Conservation (phyloP, 1,140 invertebrate genomes). For the Augochlora pura region DNA sequence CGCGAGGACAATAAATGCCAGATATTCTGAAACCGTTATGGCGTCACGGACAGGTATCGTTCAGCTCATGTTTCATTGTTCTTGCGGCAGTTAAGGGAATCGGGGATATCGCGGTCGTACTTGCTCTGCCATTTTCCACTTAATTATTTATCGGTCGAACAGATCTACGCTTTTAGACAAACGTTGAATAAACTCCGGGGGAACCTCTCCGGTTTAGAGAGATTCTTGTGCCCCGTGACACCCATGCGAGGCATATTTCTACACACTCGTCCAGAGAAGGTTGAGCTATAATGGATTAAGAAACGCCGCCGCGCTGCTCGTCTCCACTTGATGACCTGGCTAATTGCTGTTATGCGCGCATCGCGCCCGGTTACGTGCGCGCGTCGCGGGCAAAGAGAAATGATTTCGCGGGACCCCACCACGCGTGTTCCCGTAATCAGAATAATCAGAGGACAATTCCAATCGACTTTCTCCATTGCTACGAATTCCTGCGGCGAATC, state of each 20-base stretch:
- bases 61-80: background rate
- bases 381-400: constrained; percentile 13
- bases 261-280: constrained; percentile 9
- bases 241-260: background rate
- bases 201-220: background rate
- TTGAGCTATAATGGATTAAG: constrained; percentile 36
- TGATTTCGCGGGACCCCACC: background rate
- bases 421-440: constrained; percentile 31
- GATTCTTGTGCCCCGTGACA: background rate
- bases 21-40: too few species aligned
- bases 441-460: constrained; percentile 30
- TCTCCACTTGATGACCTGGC: constrained; percentile 10
- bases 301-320: constrained; percentile 9
- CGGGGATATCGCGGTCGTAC: background rate
- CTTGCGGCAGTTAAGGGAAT: background rate
- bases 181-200: too few species aligned
- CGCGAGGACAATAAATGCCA: too few species aligned
- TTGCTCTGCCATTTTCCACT: background rate
- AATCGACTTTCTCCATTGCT: constrained; percentile 35
- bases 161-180: too few species aligned
- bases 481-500: constrained; percentile 22
- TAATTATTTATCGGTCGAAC: background rate
- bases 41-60: too few species aligned
- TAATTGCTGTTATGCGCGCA: constrained; percentile 36
- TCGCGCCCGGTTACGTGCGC: background rate